Evolutionary conservation across 2,113 vertebrate species (phyloP).

Genomic region (Colaptes auratus): DNA sequence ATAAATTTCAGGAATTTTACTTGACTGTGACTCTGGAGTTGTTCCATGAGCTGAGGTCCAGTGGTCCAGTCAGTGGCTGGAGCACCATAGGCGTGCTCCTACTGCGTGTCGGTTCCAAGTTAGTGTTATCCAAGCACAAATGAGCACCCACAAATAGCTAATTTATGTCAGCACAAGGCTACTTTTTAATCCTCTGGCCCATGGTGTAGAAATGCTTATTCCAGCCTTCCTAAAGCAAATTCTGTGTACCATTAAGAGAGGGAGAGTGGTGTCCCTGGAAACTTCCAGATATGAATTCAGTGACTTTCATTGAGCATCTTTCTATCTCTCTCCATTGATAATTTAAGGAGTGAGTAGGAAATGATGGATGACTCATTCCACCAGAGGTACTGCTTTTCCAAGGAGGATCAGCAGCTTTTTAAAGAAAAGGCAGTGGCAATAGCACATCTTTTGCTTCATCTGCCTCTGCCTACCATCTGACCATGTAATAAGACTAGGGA

Average conservation of each 20-base stretch:
- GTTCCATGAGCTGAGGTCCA: neutral
- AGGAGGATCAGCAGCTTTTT: conserved; percentile 36
- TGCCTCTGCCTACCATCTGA: neutral
- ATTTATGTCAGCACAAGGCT: neutral
- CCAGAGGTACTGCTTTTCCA: conserved; percentile 42
- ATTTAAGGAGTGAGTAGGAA: conserved; percentile 56
- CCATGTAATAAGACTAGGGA: neutral
- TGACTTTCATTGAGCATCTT: neutral
- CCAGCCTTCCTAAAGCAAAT: neutral
- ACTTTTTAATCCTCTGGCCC: neutral
- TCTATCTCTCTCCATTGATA: conserved; percentile 24
- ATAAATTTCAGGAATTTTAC: neutral
- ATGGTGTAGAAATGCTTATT: neutral
- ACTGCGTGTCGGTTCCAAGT: neutral
- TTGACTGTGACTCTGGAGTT: neutral
- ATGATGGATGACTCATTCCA: conserved; percentile 41
- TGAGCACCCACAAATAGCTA: neutral
- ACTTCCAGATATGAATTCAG: neutral
- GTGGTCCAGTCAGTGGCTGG: neutral
- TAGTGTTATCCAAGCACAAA: neutral
- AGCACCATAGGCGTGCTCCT: neutral
- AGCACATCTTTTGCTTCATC: neutral
- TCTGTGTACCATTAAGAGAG: neutral
- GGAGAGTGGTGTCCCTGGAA: neutral
- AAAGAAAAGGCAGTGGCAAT: conserved; percentile 14